Conservation (phyloP, 2,113 vertebrate genomes). For the Gorilla gorilla region DNA sequence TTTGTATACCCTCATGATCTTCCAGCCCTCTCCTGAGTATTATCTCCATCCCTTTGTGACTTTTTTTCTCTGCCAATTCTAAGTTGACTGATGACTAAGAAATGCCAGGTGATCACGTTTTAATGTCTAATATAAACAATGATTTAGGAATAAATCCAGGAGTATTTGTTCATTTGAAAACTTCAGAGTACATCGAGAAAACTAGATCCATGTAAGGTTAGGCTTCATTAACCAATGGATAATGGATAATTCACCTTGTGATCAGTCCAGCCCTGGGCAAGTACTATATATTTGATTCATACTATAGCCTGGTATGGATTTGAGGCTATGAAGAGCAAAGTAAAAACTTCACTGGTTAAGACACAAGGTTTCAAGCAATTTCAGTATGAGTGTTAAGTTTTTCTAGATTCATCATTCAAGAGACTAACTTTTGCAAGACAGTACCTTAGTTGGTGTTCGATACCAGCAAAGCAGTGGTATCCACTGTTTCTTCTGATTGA, state of each 20-base stretch:
- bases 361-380: background rate
- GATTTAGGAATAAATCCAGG: background rate
- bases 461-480: constrained; percentile 91
- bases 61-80: constrained; percentile 22
- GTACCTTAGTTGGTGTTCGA: constrained; percentile 92
- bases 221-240: background rate
- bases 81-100: background rate
- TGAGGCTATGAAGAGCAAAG: background rate
- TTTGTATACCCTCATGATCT: background rate
- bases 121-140: background rate
- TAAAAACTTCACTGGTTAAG: background rate
- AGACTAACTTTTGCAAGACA: background rate
- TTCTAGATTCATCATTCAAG: background rate
- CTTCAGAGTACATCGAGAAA: background rate
- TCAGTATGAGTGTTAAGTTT: background rate
- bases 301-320: background rate
- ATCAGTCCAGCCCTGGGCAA: background rate
- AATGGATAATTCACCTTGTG: background rate
- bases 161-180: background rate
- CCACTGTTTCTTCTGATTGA: constrained; percentile 94
- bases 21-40: background rate
- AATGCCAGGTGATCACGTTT: background rate
- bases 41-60: background rate
- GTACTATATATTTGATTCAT: background rate
- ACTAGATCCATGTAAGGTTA: background rate